Base-by-base conservation (phyloP, 2,113 vertebrate species). In the Gallinago undulata region DNA sequence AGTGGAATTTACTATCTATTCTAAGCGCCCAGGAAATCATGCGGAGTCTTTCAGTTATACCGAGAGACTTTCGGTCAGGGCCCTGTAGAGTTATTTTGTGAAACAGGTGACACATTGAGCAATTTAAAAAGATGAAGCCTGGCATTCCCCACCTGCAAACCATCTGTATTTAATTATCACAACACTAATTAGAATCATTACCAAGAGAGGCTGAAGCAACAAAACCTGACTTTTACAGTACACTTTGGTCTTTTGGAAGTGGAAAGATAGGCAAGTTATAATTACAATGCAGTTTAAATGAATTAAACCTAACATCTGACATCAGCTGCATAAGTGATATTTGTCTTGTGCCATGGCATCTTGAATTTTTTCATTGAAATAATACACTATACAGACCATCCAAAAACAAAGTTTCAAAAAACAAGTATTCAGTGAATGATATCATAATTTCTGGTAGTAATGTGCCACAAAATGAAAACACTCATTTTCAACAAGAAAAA, bases 161-260 rank as follows among this genome's bases (percentile, higher is more conserved):
- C 85, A 82, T 85, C 94, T 94, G 75, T 69, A 95, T 64, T 78
- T 93, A 90, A 95, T 97, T 93, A 97, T 94, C 90, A 82, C 79
- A 86, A 68, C 93, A 95, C 83, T 94, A 91, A 95, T 94, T 70
- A 90, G 82, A 81, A 86, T 92, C 63, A 87, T 90, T 90, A 94
- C 80, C 89, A 86, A 74, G 76, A 85, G 62, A 81, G 9, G 78
- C 1, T 50, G 60, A 93, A 92, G 64, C 79, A 92, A 93, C 51
- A 88, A 90, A 94, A 59, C 57, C 59, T 56, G 47, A 79, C 59
- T 93, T 76, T 70, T 67, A 69, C 21, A 78, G 39, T 70, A 90
- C 53, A 64, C 67, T 75, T 69, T 23, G 39, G 75, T 81, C 64
- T 74, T 91, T 60, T 56, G 24, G 62, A 89, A 62, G 57, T 45